phyloP scores from a whole-genome alignment of 2,113 vertebrate genomes.

The Vireo altiloquus region DNA sequence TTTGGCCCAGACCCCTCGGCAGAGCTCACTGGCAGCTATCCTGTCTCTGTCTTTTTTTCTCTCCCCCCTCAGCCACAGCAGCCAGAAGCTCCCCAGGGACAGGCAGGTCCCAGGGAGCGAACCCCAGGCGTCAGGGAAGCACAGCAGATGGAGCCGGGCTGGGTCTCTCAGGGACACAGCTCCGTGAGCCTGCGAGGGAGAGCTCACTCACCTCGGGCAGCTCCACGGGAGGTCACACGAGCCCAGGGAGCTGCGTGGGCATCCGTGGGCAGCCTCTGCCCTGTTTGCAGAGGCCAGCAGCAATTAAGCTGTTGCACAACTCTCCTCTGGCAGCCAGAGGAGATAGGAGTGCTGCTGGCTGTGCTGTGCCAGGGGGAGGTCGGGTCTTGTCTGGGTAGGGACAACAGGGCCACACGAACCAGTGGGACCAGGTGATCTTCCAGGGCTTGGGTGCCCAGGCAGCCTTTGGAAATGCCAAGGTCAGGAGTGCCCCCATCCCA shows the following conservation, averaged over 20 bases:
- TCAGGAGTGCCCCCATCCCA: not conserved
- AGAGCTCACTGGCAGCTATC: not conserved
- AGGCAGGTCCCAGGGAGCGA: rapidly evolving
- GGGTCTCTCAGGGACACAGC: rapidly evolving
- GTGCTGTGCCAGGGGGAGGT: not conserved
- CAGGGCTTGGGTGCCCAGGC: not conserved
- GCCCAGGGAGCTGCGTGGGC: not conserved
- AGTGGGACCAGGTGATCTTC: not conserved
- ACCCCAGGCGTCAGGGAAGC: rapidly evolving
- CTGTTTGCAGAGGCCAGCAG: not conserved
- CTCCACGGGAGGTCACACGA: not conserved
- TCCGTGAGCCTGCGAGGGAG: rapidly evolving
- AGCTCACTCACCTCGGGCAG: not conserved
- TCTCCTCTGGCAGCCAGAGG: not conserved
- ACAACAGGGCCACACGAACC: not conserved
- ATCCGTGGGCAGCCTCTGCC: not conserved
- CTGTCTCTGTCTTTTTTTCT: rapidly evolving
- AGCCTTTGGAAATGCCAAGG: not conserved
- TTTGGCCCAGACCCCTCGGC: not conserved
- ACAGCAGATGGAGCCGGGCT: not conserved
- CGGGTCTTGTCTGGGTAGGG: not conserved
- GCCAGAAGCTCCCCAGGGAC: rapidly evolving
- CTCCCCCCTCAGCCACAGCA: not conserved
- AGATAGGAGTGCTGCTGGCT: rapidly evolving
- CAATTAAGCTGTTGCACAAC: not conserved